Evolutionary conservation across 2,888 invertebrate genomes (phyloP), one percentile per base, ranked within the genome.

Genomic region (Drosophila austrosaltans): DNA sequence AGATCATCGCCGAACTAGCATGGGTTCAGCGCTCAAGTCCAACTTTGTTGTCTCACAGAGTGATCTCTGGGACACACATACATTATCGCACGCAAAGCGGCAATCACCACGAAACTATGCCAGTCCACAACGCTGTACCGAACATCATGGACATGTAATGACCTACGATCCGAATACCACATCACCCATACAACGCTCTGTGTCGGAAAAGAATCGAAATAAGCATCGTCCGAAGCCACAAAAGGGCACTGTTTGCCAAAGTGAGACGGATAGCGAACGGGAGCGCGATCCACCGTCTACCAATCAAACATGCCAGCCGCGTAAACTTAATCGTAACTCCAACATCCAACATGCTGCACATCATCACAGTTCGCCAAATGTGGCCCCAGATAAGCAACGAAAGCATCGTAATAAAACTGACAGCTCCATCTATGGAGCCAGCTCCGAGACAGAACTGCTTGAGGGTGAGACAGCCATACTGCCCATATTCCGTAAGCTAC

Each of bases 401-500:
- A 89, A 90, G 66, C 90, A 90, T 62, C 90, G 91, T 53, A 90
- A 83, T 48, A 92, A 92, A 71, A 89, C 88, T 25, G 92, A 92
- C 12, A 86, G 90, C 44, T 87, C 91, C 84, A 95, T 95, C 93
- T 96, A 95, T 92, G 95, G 95, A 59, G 96, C 96, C 32, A 96
- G 96, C 77, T 96, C 96, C 0, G 97, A 96, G 90, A 96, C 96
- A 0, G 97, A 97, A 90, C 93, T 97, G 10, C 94, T 97, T 77
- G 97, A 97, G 91, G 92, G 93, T 2, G 93, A 93, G 73, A 95
- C 96, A 61, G 96, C 97, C 74, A 97, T 98, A 81, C 93, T 97
- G 85, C 98, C 98, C 12, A 98, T 98, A 91, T 98, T 98, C 93
- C 97, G 97, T 89, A 97, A 97, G 92, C 94, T 97, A n/a, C 94